Percentiles rank a stretch among this genome's conserved stretches.
Conservation (phyloP, 2,113 vertebrate species). For the Antechinus flavipes region DNA sequence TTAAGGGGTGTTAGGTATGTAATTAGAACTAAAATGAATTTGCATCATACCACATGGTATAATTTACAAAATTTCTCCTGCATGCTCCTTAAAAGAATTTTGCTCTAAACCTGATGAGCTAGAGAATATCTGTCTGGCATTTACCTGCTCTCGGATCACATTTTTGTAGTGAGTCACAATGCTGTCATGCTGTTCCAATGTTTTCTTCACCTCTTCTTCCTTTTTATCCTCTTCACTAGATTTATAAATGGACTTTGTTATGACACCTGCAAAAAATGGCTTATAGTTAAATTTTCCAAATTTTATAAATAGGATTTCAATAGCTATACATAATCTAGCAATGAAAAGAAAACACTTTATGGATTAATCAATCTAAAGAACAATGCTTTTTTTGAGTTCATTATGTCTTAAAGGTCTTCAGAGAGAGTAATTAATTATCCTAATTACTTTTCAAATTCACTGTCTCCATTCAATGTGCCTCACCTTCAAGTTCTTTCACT, state of each 20-base stretch:
- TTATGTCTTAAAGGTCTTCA: not conserved
- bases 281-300: constrained; percentile 42
- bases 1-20: not conserved
- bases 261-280: constrained; percentile 88
- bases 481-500: constrained; percentile 98
- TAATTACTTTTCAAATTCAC: constrained; percentile 2
- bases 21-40: constrained; percentile 34
- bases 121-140: not conserved
- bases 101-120: not conserved
- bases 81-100: constrained; percentile 9
- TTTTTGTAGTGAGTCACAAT: constrained; percentile 99
- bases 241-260: constrained; percentile 98
- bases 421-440: constrained; percentile 5
- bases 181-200: constrained; percentile 97
- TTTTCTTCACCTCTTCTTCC: constrained; percentile 99
- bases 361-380: not conserved
- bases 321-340: not conserved
- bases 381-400: not conserved
- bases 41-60: constrained; percentile 32
- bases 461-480: constrained; percentile 55
- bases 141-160: constrained; percentile 97
- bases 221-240: constrained; percentile 98
- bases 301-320: constrained; percentile 34
- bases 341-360: constrained; percentile 26
- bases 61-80: constrained; percentile 11